Conservation (phyloP, 2,113 vertebrate genomes). For the Azemiops feae region DNA sequence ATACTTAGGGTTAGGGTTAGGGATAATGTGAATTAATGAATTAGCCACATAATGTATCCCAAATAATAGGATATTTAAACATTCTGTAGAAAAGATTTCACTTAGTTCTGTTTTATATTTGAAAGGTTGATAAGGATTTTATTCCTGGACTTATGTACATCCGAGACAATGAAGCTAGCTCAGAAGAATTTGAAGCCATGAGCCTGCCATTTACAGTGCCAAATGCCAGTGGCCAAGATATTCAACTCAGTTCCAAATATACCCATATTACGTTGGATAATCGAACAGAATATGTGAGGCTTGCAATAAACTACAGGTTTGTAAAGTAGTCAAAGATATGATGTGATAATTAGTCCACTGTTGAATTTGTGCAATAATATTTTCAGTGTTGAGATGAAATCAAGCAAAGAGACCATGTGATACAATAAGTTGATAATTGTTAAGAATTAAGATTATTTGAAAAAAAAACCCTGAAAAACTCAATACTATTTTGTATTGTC, state of each 20-base stretch:
- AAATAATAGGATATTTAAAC: neutral
- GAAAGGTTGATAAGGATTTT: conserved; percentile 97
- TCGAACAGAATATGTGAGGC: conserved; percentile 90
- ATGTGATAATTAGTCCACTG: neutral
- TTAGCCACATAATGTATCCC: neutral
- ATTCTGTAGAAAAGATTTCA: neutral
- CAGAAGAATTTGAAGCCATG: conserved; percentile 97
- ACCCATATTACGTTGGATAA: conserved; percentile 95
- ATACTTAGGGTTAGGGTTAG: no score
- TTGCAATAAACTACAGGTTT: conserved; percentile 96
- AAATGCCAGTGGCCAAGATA: conserved; percentile 94
- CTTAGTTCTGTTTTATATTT: neutral
- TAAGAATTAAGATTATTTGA: neutral
- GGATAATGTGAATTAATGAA: neutral
- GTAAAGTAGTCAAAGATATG: conserved; percentile 24
- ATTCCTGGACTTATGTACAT: conserved; percentile 99
- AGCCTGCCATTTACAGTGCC: conserved; percentile 95
- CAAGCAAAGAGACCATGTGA: neutral
- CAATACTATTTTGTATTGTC: neutral
- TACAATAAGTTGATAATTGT: neutral
- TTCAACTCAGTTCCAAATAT: conserved; percentile 95
- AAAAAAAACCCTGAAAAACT: neutral
- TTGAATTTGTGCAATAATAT: neutral
- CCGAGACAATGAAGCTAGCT: conserved; percentile 93
- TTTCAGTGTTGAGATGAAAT: neutral